Conservation (phyloP, 2,888 invertebrate species). For the Ligdia adustata region DNA sequence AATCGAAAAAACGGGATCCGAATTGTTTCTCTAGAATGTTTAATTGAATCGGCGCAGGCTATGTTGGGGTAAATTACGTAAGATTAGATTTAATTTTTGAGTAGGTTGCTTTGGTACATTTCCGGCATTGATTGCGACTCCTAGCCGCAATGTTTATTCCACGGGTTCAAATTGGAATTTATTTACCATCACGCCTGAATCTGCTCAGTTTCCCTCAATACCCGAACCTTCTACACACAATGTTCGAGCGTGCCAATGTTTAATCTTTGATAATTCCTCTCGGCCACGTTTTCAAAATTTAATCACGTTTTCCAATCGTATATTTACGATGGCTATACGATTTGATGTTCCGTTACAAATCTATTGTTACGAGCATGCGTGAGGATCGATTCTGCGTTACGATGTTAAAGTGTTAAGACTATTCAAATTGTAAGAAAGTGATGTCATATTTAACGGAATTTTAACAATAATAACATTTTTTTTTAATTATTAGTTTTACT, state of each 20-base stretch:
- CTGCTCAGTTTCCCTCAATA: constrained; percentile 60
- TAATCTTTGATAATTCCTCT: constrained; percentile 2
- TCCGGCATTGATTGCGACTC: constrained; percentile 59
- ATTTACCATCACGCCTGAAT: constrained; percentile 62
- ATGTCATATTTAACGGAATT: too few species aligned
- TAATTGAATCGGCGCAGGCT: constrained; percentile 51
- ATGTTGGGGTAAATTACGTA: constrained; percentile 56
- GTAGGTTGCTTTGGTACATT: constrained; percentile 54
- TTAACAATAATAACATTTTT: too few species aligned
- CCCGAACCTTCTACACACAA: constrained; percentile 40
- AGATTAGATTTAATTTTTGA: constrained; percentile 55
- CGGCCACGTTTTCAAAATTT: constrained; percentile 1
- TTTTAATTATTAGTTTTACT: too few species aligned
- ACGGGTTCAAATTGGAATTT: constrained; percentile 65
- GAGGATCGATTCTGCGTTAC: too few species aligned
- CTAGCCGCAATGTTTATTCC: constrained; percentile 66
- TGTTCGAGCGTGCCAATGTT: background rate
- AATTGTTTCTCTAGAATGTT: constrained; percentile 49
- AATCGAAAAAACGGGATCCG: too few species aligned
- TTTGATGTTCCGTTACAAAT: too few species aligned
- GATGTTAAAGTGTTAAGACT: too few species aligned
- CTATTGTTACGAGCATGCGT: too few species aligned
- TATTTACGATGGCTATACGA: too few species aligned
- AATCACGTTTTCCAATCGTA: constrained; percentile 1
- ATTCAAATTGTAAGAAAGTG: too few species aligned